Percentiles rank a stretch among this genome's conserved stretches.
Evolutionary conservation across 2,113 vertebrate species (phyloP).

Genomic region (Dicerorhinus sumatrensis): DNA sequence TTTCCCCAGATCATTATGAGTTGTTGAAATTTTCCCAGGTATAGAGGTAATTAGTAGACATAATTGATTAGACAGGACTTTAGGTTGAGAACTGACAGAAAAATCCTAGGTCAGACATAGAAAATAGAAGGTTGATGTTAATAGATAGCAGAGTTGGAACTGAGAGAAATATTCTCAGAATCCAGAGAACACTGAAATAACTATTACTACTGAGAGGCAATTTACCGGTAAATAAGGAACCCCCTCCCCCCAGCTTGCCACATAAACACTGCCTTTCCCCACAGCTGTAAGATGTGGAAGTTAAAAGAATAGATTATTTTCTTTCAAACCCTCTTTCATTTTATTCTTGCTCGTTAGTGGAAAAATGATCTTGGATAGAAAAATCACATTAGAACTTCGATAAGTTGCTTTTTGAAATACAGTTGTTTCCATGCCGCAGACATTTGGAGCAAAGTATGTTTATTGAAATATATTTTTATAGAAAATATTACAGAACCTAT

Average conservation of each 20-base stretch:
- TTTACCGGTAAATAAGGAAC: neutral
- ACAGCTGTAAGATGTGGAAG: fast-evolving
- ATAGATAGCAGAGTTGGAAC: neutral
- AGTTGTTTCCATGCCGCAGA: constrained; percentile 44
- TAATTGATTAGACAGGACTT: neutral
- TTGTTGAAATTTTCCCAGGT: neutral
- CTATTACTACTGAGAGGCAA: fast-evolving
- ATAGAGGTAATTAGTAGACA: neutral
- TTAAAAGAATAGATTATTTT: neutral
- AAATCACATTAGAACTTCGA: constrained; percentile 33
- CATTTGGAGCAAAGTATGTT: constrained; percentile 68
- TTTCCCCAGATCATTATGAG: neutral
- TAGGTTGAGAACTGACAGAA: neutral
- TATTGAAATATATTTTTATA: constrained; percentile 67
- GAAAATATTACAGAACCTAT: constrained; percentile 29
- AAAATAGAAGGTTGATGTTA: neutral
- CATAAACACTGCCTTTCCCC: neutral
- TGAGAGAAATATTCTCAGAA: neutral
- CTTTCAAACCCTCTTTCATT: neutral
- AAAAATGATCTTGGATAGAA: constrained; percentile 36
- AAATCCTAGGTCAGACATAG: neutral
- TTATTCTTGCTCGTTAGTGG: neutral
- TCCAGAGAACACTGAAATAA: neutral
- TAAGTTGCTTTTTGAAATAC: constrained; percentile 60
- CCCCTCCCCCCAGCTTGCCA: fast-evolving